phyloP scores from a whole-genome alignment of 2,888 invertebrate species.

The Macrophya alboannulata region DNA sequence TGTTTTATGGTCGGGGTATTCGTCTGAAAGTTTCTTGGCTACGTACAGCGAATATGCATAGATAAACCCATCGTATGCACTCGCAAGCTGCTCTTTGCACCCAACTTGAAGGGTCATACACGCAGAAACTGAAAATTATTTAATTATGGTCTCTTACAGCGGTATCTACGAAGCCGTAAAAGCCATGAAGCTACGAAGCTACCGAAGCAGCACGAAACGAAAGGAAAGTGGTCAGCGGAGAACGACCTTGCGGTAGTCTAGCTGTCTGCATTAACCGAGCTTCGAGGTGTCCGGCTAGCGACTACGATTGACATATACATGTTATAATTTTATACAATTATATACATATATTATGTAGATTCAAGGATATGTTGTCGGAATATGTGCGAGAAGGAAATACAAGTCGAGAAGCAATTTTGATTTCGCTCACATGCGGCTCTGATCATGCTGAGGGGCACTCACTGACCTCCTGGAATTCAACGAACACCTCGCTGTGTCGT shows the following conservation, averaged over 20 bases:
- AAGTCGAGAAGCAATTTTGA: conserved; percentile 11
- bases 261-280: conserved; percentile 46
- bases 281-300: conserved; percentile 34
- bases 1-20: conserved; percentile 28
- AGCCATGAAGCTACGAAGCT: conserved; percentile 35
- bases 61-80: not conserved
- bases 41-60: not conserved
- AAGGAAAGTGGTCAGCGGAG: conserved; percentile 54
- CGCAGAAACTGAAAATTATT: not conserved
- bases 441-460: too few species aligned
- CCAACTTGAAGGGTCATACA: not conserved
- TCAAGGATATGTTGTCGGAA: conserved; percentile 18
- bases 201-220: conserved; percentile 52
- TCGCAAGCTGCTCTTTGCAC: not conserved
- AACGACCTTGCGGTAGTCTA: conserved; percentile 54
- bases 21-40: conserved; percentile 4
- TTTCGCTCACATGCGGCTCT: not conserved
- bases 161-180: conserved; percentile 23
- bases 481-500: not conserved
- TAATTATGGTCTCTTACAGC: conserved; percentile 3
- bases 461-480: conserved; percentile 27
- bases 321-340: not conserved
- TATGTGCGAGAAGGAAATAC: not conserved
- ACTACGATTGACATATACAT: conserved; percentile 18
- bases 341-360: not conserved